Percentiles rank a stretch among this genome's conserved stretches.
phyloP scores from a whole-genome alignment of 2,113 vertebrate species.

The Myrmecobius fasciatus region DNA sequence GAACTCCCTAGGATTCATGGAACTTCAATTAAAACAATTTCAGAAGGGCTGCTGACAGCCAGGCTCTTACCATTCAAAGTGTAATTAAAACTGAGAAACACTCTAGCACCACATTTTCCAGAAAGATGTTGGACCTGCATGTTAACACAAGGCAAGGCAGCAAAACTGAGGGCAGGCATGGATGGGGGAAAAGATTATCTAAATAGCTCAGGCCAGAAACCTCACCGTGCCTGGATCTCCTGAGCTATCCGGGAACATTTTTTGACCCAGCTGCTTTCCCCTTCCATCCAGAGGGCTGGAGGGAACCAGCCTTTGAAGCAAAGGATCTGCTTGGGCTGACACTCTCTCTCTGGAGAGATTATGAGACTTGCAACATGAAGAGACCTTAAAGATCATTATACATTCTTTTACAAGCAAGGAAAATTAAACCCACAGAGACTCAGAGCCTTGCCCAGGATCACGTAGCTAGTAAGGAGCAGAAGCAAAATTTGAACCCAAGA shows the following conservation, averaged over 20 bases:
- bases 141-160: not conserved
- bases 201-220: not conserved
- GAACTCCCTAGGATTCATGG: constrained; percentile 85
- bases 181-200: not conserved
- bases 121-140: not conserved
- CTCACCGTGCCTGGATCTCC: not conserved
- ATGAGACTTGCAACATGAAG: not conserved
- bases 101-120: constrained; percentile 76
- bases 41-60: constrained; percentile 82
- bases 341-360: not conserved
- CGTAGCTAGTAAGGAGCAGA: not conserved
- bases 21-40: constrained; percentile 88
- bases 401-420: not conserved
- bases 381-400: not conserved
- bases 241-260: not conserved
- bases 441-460: not conserved
- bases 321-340: not conserved
- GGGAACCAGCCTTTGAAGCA: not conserved
- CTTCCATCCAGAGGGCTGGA: not conserved
- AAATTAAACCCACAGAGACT: not conserved
- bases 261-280: constrained; percentile 8
- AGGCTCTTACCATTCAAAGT: constrained; percentile 78
- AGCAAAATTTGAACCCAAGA: not conserved
- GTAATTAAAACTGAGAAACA: constrained; percentile 84
- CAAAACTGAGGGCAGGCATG: accelerated